phyloP scores from a whole-genome alignment of 2,797 vertebrate species.

The Pygocentrus nattereri region DNA sequence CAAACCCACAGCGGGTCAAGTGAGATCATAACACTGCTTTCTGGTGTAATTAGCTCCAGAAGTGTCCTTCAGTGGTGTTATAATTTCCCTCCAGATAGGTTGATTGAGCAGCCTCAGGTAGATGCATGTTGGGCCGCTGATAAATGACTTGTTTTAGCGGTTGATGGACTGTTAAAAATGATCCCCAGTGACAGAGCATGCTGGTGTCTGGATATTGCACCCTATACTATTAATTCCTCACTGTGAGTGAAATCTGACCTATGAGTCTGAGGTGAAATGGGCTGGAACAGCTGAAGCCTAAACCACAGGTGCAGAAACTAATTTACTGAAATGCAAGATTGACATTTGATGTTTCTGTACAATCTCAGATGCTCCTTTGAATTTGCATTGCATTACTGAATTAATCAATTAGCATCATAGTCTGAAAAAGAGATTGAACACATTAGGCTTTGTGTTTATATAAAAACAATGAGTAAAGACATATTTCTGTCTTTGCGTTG shows the following conservation, averaged over 20 bases:
- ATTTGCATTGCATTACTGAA: neutral
- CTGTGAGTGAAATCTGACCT: neutral
- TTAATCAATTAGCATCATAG: too few species aligned
- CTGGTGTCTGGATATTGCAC: neutral
- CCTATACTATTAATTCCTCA: neutral
- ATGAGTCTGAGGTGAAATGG: neutral
- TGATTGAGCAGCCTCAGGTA: neutral
- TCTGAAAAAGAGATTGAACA: too few species aligned
- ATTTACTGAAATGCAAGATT: neutral
- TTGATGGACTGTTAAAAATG: conserved; percentile 10
- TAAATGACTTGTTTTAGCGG: conserved; percentile 6
- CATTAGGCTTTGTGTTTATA: too few species aligned
- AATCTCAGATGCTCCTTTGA: neutral
- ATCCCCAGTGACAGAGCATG: neutral
- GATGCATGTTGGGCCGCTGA: neutral
- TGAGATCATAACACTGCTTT: neutral
- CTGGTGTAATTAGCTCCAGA: conserved; percentile 30
- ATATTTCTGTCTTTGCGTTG: too few species aligned
- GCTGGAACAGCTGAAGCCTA: neutral
- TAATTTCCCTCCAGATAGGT: neutral
- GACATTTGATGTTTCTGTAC: neutral
- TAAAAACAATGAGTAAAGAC: too few species aligned
- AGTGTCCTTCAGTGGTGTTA: conserved; percentile 10
- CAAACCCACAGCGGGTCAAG: neutral
- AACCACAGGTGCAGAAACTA: neutral